Evolutionary conservation across 23 tunicate genomes (phyloP).

Genomic region (Halocynthia aurantium): DNA sequence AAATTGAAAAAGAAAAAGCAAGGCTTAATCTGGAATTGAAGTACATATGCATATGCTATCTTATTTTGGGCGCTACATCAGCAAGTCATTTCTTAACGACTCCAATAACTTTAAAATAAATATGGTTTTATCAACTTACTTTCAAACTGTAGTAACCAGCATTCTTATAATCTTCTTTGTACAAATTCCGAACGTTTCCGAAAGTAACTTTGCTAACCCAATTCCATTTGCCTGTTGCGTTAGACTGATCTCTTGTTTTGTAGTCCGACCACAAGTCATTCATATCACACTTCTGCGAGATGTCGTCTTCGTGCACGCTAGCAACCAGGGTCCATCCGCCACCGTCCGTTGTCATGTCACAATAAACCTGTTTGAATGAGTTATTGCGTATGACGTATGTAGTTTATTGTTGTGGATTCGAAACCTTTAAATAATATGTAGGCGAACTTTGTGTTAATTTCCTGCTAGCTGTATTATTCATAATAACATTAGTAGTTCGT

Average conservation of each 20-base stretch:
- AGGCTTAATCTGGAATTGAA: not conserved
- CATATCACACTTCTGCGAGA: not conserved
- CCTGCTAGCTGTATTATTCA: no score
- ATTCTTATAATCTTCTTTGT: not conserved
- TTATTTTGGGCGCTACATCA: not conserved
- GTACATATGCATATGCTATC: no score
- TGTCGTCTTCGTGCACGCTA: not conserved
- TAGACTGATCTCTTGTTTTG: not conserved
- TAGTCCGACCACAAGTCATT: conserved; percentile 5
- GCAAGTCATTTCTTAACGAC: not conserved
- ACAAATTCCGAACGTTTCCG: not conserved
- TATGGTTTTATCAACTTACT: not conserved
- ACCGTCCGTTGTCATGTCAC: conserved; percentile 9
- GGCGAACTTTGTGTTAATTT: no score
- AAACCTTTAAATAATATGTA: no score
- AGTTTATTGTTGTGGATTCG: no score
- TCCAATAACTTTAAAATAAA: not conserved
- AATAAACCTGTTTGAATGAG: not conserved
- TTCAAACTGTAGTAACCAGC: not conserved
- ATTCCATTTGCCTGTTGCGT: not conserved
- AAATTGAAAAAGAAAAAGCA: no score
- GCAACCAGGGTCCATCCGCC: conserved; percentile 10
- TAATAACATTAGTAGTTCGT: no score
- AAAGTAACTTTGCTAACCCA: not conserved
- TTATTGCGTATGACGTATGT: no score